Base-by-base conservation (phyloP, 2,797 vertebrate genomes). In the Percopsis omiscomaycus region DNA sequence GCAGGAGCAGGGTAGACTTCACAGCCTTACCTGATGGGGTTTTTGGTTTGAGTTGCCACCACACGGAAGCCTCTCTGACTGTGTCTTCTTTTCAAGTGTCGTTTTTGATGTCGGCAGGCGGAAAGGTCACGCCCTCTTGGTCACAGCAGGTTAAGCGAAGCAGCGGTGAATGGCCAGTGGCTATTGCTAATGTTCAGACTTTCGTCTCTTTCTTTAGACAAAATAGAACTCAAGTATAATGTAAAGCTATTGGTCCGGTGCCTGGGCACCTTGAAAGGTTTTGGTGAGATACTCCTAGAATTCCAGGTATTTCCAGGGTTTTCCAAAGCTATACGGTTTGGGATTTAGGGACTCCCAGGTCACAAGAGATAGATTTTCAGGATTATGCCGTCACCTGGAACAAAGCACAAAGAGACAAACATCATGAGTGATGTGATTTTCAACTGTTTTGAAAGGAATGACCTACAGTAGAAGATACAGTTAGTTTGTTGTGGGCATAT, bases 1-100 rank as follows among this genome's bases (percentile, higher is more conserved):
- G 89, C 87, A 81, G 88, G 83, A 90, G 82, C 79, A 86, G 74
- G 78, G 71, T 73, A 80, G 80, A 92, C 89, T 90, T 92, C 88
- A 92, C 80, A 91, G 89, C 83, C 92, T 92, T 93, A 93, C 93
- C 92, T 93, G 92, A 92, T 90, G 84, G 89, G 86, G 81, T 87
- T 89, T 92, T 88, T 81, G 90, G 88, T 91, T 86, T 77, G 82
- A 73, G 89, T 84, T 78, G 79, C 83, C 84, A 74, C 82, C 77
- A 75, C 88, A 75, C 82, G 62, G 88, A 91, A 81, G 86, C 87
- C 83, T 88, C 88, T 90, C 89, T 77, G 79, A 88, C 83, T 64
- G 86, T 0, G 86, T 83, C 82, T 81, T 61, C 88, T 88, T 91
- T 93, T 92, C 85, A 92, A 92, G 90, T 89, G 88, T 87, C 77